Base-by-base conservation (phyloP, 2,888 invertebrate genomes). In the Aphelenchoides bicaudatus region DNA sequence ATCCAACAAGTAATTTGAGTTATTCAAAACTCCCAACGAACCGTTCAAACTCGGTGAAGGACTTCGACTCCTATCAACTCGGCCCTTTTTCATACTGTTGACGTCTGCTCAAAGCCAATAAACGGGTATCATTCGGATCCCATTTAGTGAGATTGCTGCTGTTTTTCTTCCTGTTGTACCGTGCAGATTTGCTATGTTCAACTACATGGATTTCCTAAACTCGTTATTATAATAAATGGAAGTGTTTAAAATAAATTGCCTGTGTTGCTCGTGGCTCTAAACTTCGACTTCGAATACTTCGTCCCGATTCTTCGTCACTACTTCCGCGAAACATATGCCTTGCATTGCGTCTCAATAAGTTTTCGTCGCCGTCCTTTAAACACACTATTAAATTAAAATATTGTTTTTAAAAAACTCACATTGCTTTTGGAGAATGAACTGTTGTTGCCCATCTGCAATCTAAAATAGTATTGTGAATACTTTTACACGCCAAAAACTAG, bases 131-230 rank as follows among this genome's bases (percentile, higher is more conserved):
- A n/a, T 65, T 65, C 25, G 63, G 63, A 53, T 63, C 51, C 63
- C 62, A 64, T 21, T 64, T 27, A 10, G 52, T 6, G 13, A 19
- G 19, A 27, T 37, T 16, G 25, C 28, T 34, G 23, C 38, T 23
- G 16, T 6, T 13, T 28, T 23, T 58, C 57, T 46, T 63, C 37
- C 25, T 16, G 8, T 25, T 19, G 47, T 51, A 63, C 21, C 63
- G 56, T 23, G 63, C 54, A 19, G 63, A 63, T 61, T 65, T 65
- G 34, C 65, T 65, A 47, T 64, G 65, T 50, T 66, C 64, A n/a
- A 66, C 49, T 16, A 37, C 39, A 6, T 51, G 53, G 29, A 58
- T 30, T 16, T 31, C 27, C 27, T 58, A 38, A 6, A n/a, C n/a
- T n/a, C n/a, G n/a, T n/a, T n/a, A n/a, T n/a, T n/a, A n/a, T n/a